Evolutionary conservation across 2,888 invertebrate genomes (phyloP), one percentile per base, ranked within the genome.

Genomic region (Callyntrura guangdongensis): DNA sequence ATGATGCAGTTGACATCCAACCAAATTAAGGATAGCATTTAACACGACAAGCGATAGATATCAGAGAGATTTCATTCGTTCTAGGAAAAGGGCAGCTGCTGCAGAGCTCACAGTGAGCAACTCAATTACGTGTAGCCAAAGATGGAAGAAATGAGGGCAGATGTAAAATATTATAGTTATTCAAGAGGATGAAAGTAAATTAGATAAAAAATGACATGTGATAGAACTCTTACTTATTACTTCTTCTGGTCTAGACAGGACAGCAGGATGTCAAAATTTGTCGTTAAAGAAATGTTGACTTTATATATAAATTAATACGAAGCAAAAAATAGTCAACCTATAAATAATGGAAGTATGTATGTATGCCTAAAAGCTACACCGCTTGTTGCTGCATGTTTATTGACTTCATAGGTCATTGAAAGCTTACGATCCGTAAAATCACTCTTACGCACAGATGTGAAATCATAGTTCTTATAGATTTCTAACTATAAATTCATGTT

Each of bases 1-100:
- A 56, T n/a, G 64, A 64, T 36, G 61, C 27, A 64, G 82, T 82
- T 82, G 82, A 82, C 82, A 64, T 61, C 64, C 9, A 82, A 81
- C 81, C 81, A 81, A 81, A 82, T 82, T 82, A 64, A 22, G 82
- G 64, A 11, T 64, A 20, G 64, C n/a, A 20, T 47, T 64, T 64
- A 64, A 81, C 14, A 17, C 61, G 61, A 64, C 61, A 64, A 64
- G 25, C 12, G 20, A 9, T 64, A 17, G 59, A 59, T 59, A 59
- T 59, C 59, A 17, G 4, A 59, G 59, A 59, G 64, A 64, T 64
- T 82, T 64, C 22, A 20, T 64, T 64, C 20, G 45, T 47, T 20
- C 64, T 82, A 47, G 17, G 64, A 82, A 82, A 64, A 59, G 64
- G 25, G 11, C 22, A 69, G 27, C 11, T 53, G 22, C n/a, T n/a